phyloP scores from a whole-genome alignment of 2,113 vertebrate genomes.

The Phocoena phocoena region DNA sequence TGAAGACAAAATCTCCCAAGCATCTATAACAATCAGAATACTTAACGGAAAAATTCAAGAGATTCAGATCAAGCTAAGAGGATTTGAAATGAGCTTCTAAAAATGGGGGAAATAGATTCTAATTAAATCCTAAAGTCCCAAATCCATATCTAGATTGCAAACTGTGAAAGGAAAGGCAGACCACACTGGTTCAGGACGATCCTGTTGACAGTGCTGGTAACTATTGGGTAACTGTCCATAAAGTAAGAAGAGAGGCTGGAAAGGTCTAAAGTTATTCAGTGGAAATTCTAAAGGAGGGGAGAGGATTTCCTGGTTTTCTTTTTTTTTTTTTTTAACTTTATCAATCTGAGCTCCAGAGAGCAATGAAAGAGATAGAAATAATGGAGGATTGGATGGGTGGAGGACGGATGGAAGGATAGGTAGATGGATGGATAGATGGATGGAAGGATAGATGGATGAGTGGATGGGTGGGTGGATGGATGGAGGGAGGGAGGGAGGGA shows the following conservation, averaged over 20 bases:
- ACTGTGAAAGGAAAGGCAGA: background rate
- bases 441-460: background rate
- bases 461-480: background rate
- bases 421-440: background rate
- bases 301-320: background rate
- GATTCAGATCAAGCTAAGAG: slow-evolving; percentile 4
- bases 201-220: background rate
- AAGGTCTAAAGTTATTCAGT: background rate
- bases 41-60: background rate
- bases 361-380: background rate
- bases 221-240: background rate
- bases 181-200: background rate
- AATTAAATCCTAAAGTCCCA: slow-evolving; percentile 3
- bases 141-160: background rate
- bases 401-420: too few relatives aligned
- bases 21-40: background rate
- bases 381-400: background rate
- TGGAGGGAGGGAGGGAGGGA: too few relatives aligned
- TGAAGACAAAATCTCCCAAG: background rate
- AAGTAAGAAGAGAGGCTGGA: background rate
- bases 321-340: background rate
- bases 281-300: background rate
- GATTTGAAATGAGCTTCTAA: slow-evolving; percentile 28
- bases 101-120: background rate
- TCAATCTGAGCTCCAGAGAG: background rate